Conservation (phyloP, 2,888 invertebrate species). For the Atrina japonica region DNA sequence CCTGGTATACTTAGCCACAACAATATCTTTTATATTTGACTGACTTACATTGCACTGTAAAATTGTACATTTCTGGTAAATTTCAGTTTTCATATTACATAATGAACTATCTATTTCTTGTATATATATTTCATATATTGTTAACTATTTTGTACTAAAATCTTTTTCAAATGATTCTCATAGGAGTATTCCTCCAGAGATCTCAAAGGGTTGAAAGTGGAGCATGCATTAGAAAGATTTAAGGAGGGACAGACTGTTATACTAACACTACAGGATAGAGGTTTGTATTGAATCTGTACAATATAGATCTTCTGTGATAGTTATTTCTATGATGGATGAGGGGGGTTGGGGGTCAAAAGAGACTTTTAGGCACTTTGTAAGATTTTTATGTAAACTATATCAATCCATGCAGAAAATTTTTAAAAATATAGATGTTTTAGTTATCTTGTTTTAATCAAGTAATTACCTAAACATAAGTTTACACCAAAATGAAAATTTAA, state of each 20-base stretch:
- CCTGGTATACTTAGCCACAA: no score
- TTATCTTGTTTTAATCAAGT: no score
- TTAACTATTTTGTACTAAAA: neutral
- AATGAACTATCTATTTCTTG: neutral
- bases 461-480: no score
- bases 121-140: neutral
- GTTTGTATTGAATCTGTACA: constrained; percentile 69
- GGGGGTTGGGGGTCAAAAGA: no score
- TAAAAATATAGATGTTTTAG: no score
- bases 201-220: constrained; percentile 91
- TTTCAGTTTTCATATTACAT: neutral
- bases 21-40: no score
- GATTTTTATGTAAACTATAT: neutral
- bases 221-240: constrained; percentile 87
- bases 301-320: no score
- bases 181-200: constrained; percentile 86
- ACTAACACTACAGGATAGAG: constrained; percentile 95
- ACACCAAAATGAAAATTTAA: no score
- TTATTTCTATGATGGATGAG: no score
- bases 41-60: no score
- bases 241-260: constrained; percentile 92
- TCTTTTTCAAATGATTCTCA: no score
- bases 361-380: neutral
- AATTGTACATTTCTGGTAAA: neutral
- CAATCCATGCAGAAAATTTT: no score